These are phyloP conservation scores for Chaetops frenatus DNA, from an alignment of 2,113 vertebrate genomes.

Conservation along the genomic window DNA sequence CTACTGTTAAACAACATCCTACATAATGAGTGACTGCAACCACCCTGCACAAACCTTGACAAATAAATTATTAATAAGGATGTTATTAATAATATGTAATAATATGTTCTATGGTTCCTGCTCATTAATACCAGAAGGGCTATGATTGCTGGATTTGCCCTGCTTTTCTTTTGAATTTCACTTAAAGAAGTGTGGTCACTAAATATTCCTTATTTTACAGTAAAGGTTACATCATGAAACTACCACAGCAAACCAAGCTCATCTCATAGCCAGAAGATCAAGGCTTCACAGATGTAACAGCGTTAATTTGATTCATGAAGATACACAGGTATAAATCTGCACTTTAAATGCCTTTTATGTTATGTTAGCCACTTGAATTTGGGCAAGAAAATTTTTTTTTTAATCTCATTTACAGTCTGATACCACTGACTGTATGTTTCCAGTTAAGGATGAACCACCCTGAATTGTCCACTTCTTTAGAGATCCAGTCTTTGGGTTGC, in stretches of 20 bases:
- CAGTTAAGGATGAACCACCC: background rate
- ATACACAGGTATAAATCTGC: background rate
- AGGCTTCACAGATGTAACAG: background rate
- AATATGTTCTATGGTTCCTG: accelerated
- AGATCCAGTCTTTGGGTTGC: background rate
- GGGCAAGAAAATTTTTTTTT: background rate
- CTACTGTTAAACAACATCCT: background rate
- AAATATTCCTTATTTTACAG: background rate
- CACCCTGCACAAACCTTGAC: background rate
- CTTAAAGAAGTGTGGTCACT: background rate
- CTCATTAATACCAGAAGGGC: background rate
- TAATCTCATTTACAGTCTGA: background rate
- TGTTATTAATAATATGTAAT: background rate
- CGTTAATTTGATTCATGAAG: background rate
- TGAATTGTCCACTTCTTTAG: background rate
- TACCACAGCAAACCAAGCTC: background rate
- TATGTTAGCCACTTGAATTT: background rate
- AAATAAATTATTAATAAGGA: background rate
- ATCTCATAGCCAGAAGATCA: accelerated
- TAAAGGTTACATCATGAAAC: background rate
- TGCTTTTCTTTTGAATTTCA: background rate
- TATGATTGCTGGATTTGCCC: background rate
- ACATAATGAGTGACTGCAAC: background rate
- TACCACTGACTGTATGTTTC: background rate
- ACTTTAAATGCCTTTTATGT: background rate